Base-by-base conservation (phyloP, 2,113 vertebrate genomes). In the Pagrus major region DNA sequence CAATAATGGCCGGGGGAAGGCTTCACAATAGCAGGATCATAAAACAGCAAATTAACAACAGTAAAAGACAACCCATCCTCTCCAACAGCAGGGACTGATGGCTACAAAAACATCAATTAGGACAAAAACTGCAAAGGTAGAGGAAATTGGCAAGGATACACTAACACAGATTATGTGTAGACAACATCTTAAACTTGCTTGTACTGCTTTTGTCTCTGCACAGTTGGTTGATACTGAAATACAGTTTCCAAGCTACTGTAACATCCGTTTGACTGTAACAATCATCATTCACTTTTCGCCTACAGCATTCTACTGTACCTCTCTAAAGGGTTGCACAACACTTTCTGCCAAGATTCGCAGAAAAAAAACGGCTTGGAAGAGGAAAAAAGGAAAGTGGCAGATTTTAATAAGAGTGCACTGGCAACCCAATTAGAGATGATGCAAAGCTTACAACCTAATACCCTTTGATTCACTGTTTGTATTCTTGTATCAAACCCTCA, bases 391-490 rank as follows among this genome's bases (percentile, higher is more conserved):
- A 66, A 64, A 76, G 59, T 66, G 79, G 51, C 78, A 80, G 73
- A 82, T 88, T 86, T 82, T 60, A 81, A 86, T 80, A 83, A 73
- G 67, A 74, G 74, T 12, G 37, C 33, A 60, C 63, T 89, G 88
- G 79, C 86, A 86, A 70, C 73, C 76, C 80, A 92, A 86, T 92
- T 88, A 88, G 59, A 63, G 59, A 58, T 37, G 83, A 89, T 58
- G 71, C 78, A 84, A 85, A 81, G 83, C 88, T 83, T 90, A 74
- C 84, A 92, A 76, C 73, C 79, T 76, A 75, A 86, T 67, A 77
- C 59, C 84, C 83, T 88, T 88, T 90, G 86, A 92, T 88, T 86
- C 35, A 25, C 66, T 83, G 70, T 87, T 84, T 90, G 47, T 71
- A 37, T 82, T 75, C 23, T 44, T 78, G 79, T 64, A 71, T 86